phyloP scores from a whole-genome alignment of 2,113 vertebrate species.

The Oreochromis tanganicae region DNA sequence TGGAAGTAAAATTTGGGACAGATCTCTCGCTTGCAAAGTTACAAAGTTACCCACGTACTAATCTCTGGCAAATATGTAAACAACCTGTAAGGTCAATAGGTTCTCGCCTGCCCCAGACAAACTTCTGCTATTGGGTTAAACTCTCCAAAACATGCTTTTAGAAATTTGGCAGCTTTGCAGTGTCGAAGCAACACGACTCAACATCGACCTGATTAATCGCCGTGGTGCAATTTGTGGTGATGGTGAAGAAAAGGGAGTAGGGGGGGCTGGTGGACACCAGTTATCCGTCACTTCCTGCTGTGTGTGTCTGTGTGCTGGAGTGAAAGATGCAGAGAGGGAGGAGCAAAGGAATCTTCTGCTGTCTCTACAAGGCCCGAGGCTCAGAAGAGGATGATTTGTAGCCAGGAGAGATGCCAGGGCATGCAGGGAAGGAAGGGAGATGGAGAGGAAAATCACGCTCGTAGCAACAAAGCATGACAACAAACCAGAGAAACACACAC shows the following conservation, averaged over 20 bases:
- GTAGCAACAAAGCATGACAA: background rate
- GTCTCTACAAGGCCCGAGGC: background rate
- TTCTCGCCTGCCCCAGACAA: background rate
- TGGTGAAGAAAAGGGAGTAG: background rate
- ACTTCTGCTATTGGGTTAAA: background rate
- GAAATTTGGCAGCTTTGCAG: background rate
- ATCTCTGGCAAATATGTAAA: background rate
- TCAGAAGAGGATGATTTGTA: constrained; percentile 7
- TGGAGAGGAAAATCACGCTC: background rate
- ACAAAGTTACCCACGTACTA: background rate
- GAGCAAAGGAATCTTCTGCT: background rate
- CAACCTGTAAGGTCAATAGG: background rate
- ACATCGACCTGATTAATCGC: constrained; percentile 16
- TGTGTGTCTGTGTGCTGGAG: background rate
- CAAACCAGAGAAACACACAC: background rate
- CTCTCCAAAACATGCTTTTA: background rate
- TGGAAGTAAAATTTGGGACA: background rate
- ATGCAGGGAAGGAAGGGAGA: background rate
- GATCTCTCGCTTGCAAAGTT: background rate
- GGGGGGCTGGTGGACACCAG: background rate
- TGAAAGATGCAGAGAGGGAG: background rate
- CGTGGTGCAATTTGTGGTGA: background rate
- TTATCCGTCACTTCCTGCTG: constrained; percentile 8
- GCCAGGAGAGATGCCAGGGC: background rate
- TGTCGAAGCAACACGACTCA: background rate